phyloP scores from a whole-genome alignment of 2,113 vertebrate genomes.

The Elephantulus edwardii region DNA sequence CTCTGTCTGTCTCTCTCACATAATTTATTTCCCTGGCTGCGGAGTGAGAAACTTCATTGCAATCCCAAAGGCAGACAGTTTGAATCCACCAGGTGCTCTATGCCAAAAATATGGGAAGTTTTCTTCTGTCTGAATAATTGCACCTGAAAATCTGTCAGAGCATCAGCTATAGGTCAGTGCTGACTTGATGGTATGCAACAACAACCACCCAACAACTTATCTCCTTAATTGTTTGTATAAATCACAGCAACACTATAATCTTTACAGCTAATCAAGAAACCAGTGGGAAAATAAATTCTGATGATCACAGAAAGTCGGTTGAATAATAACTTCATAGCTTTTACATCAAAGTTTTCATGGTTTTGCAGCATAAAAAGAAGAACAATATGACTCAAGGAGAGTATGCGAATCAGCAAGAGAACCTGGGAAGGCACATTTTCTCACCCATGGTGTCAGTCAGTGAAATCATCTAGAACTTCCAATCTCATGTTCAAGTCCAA shows the following conservation, averaged over 20 bases:
- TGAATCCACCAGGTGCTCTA: too few species aligned
- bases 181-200: too few species aligned
- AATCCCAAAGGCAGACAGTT: too few species aligned
- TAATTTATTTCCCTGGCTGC: neutral
- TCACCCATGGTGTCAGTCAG: neutral
- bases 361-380: neutral
- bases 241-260: neutral
- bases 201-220: neutral
- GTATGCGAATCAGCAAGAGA: conserved; percentile 19
- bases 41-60: too few species aligned
- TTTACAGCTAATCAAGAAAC: neutral
- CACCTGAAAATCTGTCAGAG: too few species aligned
- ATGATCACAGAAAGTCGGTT: neutral
- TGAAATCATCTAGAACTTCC: conserved; percentile 10
- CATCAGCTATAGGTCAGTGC: too few species aligned
- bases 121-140: too few species aligned
- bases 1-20: neutral
- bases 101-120: too few species aligned
- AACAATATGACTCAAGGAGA: neutral
- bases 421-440: neutral
- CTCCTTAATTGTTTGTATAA: neutral
- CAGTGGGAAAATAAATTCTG: neutral
- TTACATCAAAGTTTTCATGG: neutral
- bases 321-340: neutral
- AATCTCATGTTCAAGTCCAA: neutral